Evolutionary conservation across 2,888 invertebrate species (phyloP), one percentile per base, ranked within the genome.

Genomic region (Lathronympha strigana): DNA sequence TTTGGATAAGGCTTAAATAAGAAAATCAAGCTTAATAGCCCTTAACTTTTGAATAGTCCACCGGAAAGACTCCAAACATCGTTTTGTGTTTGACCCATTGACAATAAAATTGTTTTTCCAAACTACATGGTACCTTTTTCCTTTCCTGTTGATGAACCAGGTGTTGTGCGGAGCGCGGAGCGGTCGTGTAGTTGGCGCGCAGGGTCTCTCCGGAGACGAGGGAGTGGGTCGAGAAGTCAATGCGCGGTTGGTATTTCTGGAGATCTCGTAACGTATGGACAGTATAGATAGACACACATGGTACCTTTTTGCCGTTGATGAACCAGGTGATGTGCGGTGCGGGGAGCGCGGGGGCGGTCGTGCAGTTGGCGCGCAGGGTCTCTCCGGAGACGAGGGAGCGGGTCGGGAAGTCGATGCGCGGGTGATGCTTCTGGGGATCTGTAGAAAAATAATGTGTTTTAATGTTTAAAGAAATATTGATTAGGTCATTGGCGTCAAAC

Each of bases 311-410:
- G 63, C 94, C 95, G 81, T 96, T 96, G 81, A 96, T 94, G 77
- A 95, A 93, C 96, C 96, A 96, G 61, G 95, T 95, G 81, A 96
- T 94, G 78, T 95, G 94, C 23, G 96, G 95, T 31, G 95, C 94
- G 49, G 96, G 96, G 70, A 93, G 88, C 17, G 96, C 95, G 13
- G 95, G 94, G 60, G 95, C 94, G 36, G 95, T 95, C 54, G 95
- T 95, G 77, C 92, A 92, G 76, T 90, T 90, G 9, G 86, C 89
- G 43, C 85, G 80, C 17, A 92, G 76, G 1, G 87, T 91, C 71
- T 91, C 92, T 3, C 91, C 92, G 60, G 86, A 88, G 72, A 82
- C 88, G 21, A 91, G 81, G 77, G 83, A 85, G 5, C 85, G 83
- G 9, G 84, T 87, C 13, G 90, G 90, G 73, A 92, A 90, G 77